Conservation (phyloP, 2,113 vertebrate species). For the Pseudorectes ferrugineus region DNA sequence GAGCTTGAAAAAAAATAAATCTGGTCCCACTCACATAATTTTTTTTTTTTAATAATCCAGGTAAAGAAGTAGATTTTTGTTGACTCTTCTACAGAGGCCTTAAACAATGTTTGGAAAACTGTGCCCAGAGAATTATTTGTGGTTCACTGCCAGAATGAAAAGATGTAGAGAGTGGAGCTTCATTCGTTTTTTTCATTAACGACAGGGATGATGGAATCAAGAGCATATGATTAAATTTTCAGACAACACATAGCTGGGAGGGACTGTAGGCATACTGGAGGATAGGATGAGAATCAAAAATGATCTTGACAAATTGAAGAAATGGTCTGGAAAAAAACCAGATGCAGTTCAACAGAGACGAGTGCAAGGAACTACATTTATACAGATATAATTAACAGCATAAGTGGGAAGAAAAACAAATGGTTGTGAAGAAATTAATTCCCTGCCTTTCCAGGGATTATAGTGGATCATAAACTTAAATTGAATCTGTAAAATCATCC, state of each 20-base stretch:
- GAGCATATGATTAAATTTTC: conserved; percentile 47
- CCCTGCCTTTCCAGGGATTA: neutral
- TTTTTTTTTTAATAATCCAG: neutral
- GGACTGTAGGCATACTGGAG: neutral
- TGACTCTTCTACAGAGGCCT: neutral
- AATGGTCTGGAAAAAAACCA: neutral
- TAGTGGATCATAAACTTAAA: neutral
- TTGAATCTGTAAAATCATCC: neutral
- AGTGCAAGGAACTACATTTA: conserved; percentile 4
- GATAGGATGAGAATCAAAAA: conserved; percentile 7
- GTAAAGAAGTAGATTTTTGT: neutral
- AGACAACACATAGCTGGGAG: conserved; percentile 24
- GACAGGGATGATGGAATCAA: conserved; percentile 29
- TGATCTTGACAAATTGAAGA: conserved; percentile 23
- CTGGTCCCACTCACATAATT: neutral
- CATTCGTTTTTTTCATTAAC: neutral
- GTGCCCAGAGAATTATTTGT: neutral
- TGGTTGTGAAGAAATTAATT: neutral
- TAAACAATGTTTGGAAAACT: neutral
- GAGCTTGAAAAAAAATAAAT: neutral
- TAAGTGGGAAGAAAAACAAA: conserved; percentile 7
- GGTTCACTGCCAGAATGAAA: neutral
- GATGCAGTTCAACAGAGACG: neutral
- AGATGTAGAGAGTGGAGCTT: neutral
- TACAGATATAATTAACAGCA: neutral